Base-by-base conservation (phyloP, 2,113 vertebrate genomes). In the Actenoides hombroni region DNA sequence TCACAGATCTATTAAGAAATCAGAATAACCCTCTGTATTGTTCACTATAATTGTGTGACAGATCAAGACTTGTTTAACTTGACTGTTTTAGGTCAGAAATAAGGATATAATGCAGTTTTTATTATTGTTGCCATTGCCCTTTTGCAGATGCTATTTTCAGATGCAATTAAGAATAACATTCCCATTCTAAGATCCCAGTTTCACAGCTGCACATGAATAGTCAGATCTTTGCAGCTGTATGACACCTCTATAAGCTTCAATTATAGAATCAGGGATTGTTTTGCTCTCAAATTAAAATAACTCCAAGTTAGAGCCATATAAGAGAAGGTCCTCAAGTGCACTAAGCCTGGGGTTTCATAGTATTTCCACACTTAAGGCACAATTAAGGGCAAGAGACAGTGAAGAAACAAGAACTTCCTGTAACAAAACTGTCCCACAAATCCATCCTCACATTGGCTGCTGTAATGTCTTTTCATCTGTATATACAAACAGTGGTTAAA, bases 41-140 rank as follows among this genome's bases (percentile, higher is more conserved):
- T 88, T 88, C 78, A 83, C 89, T 86, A 8, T 92, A 95, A 96
- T 91, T 97, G 94, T 92, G 76, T 81, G 88, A 86, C 77, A 86
- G 57, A 78, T 69, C 73, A 86, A 89, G 73, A 53, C 77, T 82
- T 71, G 60, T 81, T 92, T 54, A 88, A 86, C 71, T 83, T 54
- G 35, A 96, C 90, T 83, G 53, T 20, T 86, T 75, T 44, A 54
- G n/a, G 81, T 73, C 63, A 93, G 68, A 83, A 91, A 67, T 57
- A 80, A 71, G 15, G 26, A 35, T 76, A 68, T 20, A n/a, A 37
- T 57, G 65, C 14, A 57, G 20, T 46, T 77, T 81, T 77, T 48
- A 71, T 67, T 83, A 40, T 14, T 70, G 71, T 83, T 86, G 46
- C 76, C 26, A 37, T 46, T 83, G 53, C 33, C 40, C n/a, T 35